phyloP scores from a whole-genome alignment of 2,797 vertebrate genomes.

The Masticophis lateralis region DNA sequence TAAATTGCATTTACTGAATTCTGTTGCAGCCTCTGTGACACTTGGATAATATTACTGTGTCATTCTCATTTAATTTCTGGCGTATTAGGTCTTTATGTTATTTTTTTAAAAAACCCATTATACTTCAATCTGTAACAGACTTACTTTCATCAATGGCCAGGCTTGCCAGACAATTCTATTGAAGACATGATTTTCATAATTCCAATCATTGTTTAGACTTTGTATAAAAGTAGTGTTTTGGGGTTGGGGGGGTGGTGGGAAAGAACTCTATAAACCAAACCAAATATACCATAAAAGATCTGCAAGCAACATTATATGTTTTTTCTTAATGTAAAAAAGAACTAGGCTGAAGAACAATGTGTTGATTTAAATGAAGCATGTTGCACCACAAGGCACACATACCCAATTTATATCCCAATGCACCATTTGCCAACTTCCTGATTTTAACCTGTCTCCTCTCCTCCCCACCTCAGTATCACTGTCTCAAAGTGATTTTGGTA shows the following conservation, averaged over 20 bases:
- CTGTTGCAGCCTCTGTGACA: conserved; percentile 25
- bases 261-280: not conserved
- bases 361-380: not conserved
- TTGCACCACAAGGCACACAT: not conserved
- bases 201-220: not conserved
- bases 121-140: not conserved
- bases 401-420: not conserved
- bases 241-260: no score
- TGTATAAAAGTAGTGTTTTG: not conserved
- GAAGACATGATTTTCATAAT: not conserved
- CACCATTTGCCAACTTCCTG: not conserved
- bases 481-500: not conserved
- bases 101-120: not conserved
- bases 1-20: conserved; percentile 50
- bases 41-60: conserved; percentile 28
- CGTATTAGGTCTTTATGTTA: not conserved
- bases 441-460: not conserved
- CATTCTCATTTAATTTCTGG: not conserved
- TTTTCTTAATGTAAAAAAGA: not conserved
- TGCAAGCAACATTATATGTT: not conserved
- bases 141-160: not conserved
- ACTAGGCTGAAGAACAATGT: not conserved
- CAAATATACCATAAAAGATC: not conserved
- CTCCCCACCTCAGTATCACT: not conserved
- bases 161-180: not conserved